phyloP scores from a whole-genome alignment of 2,113 vertebrate genomes.

The Oriolus oriolus region DNA sequence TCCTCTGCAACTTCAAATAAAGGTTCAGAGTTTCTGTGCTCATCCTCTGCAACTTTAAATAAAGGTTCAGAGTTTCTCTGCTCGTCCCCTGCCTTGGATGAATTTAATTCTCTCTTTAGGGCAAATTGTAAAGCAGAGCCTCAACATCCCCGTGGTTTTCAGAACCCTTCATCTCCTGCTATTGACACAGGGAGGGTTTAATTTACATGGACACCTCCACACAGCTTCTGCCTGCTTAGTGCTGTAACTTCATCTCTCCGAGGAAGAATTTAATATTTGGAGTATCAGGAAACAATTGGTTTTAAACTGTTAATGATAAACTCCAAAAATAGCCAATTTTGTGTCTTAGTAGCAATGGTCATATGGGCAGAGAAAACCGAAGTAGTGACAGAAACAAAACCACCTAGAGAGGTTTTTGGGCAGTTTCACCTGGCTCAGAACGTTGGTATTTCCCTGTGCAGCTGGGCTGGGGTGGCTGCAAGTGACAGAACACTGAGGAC shows the following conservation, averaged over 20 bases:
- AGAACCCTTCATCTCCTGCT: neutral
- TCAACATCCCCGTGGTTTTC: rapidly evolving
- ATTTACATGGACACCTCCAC: neutral
- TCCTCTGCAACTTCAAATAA: neutral
- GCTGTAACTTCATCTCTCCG: neutral
- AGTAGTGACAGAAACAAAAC: neutral
- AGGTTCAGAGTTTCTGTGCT: neutral
- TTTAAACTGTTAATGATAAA: neutral
- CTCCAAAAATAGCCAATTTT: neutral
- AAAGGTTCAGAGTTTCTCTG: neutral
- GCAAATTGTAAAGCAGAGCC: neutral
- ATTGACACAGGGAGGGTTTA: neutral
- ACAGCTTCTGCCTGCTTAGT: neutral
- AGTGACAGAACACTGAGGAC: neutral
- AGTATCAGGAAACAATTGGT: neutral
- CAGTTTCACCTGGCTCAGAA: neutral
- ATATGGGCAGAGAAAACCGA: neutral
- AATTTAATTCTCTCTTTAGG: neutral
- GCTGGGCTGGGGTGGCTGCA: neutral
- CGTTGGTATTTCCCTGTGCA: rapidly evolving
- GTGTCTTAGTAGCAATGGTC: neutral
- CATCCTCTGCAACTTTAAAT: neutral
- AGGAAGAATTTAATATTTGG: neutral
- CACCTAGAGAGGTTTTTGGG: neutral
- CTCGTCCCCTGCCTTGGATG: rapidly evolving